phyloP scores from a whole-genome alignment of 2,888 invertebrate species.

The Nemotelus nigrinus region DNA sequence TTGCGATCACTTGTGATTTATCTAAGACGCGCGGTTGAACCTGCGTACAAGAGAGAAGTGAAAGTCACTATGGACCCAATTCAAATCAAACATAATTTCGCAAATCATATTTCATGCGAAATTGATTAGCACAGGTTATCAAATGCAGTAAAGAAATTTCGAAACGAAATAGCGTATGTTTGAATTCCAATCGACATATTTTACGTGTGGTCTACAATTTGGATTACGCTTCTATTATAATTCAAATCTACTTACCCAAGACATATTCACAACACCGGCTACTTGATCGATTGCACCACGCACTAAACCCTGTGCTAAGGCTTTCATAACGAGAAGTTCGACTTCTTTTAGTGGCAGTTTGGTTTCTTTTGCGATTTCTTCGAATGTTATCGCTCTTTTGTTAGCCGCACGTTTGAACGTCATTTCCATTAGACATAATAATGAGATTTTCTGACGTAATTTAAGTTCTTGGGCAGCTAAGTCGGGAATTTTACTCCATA shows the following conservation, averaged over 20 bases:
- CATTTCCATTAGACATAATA: conserved; percentile 97
- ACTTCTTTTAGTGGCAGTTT: conserved; percentile 86
- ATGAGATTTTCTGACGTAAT: conserved; percentile 90
- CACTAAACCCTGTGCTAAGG: conserved; percentile 91
- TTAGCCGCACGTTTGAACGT: conserved; percentile 94
- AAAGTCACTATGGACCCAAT: too few species aligned
- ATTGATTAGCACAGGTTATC: too few species aligned
- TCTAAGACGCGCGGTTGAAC: conserved; percentile 81
- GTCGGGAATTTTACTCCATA: conserved; percentile 85
- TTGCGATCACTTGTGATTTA: conserved; percentile 63
- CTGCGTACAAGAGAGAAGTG: conserved; percentile 47
- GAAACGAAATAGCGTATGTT: neutral
- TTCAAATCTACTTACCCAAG: conserved; percentile 68
- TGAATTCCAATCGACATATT: too few species aligned
- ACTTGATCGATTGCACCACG: conserved; percentile 96
- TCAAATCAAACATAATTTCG: too few species aligned
- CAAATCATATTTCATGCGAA: too few species aligned
- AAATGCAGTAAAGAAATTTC: too few species aligned
- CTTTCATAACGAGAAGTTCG: conserved; percentile 97
- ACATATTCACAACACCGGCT: conserved; percentile 72
- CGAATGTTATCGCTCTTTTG: conserved; percentile 85
- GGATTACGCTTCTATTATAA: neutral
- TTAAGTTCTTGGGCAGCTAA: conserved; percentile 82
- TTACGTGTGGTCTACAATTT: too few species aligned
- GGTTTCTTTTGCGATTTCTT: conserved; percentile 88